phyloP scores from a whole-genome alignment of 2,888 invertebrate species.

The Ypsolopha sequella region DNA sequence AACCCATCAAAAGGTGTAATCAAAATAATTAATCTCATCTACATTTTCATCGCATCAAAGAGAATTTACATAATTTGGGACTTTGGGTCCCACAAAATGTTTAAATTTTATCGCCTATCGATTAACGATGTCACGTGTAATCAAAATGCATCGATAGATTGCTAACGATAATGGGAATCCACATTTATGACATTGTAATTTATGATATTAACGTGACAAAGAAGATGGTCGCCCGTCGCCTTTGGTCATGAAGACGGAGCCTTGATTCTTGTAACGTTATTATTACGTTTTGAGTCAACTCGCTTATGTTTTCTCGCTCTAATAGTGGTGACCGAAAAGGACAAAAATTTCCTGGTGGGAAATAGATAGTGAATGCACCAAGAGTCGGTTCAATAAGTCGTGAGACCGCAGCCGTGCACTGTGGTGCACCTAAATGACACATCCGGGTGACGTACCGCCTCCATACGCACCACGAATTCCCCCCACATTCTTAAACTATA shows the following conservation, averaged over 20 bases:
- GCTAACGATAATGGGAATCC: background rate
- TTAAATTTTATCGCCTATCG: background rate
- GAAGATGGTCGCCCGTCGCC: background rate
- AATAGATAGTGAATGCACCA: background rate
- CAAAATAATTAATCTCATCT: too few species aligned
- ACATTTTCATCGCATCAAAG: too few species aligned
- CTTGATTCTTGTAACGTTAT: background rate
- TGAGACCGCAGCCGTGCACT: constrained; percentile 12
- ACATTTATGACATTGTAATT: background rate
- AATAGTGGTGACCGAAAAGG: too few species aligned
- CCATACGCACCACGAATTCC: constrained; percentile 28
- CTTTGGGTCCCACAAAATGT: too few species aligned
- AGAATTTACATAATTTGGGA: too few species aligned
- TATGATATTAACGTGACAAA: background rate
- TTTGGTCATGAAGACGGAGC: background rate
- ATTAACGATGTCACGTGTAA: background rate
- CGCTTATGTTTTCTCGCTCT: too few species aligned
- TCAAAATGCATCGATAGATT: background rate
- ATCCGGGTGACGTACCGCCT: constrained; percentile 32
- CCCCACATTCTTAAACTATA: constrained; percentile 27
- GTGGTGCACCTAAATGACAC: constrained; percentile 12
- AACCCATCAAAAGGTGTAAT: too few species aligned
- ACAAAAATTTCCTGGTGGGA: too few species aligned
- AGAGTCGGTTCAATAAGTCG: constrained; percentile 4
- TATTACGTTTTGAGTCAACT: background rate